Conservation (phyloP, 1,140 invertebrate genomes). For the Cyphomyrmex costatus region DNA sequence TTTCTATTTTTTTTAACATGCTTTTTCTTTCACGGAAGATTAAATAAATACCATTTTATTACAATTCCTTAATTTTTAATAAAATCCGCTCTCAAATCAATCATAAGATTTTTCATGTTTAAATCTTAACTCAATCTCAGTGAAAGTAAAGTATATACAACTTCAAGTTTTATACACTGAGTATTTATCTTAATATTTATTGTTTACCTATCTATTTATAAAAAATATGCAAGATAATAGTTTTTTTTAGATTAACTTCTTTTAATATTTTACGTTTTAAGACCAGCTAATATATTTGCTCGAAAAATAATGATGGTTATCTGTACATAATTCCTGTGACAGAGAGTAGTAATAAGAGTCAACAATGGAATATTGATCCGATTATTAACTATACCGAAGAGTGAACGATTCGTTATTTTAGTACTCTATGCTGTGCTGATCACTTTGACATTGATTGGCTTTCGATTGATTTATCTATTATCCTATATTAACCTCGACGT, state of each 20-base stretch:
- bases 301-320: neutral
- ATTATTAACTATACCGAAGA: neutral
- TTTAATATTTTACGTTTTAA: neutral
- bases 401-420: neutral
- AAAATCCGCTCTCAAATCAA: neutral
- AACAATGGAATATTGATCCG: conserved; percentile 13
- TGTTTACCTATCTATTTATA: neutral
- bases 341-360: neutral
- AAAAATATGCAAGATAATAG: neutral
- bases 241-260: neutral
- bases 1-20: neutral
- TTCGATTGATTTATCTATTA: conserved; percentile 45
- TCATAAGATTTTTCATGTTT: neutral
- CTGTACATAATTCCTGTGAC: neutral
- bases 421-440: neutral
- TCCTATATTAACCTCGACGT: conserved; percentile 16
- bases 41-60: neutral
- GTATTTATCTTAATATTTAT: neutral
- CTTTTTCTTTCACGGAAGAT: neutral
- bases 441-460: conserved; percentile 7
- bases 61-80: conserved; percentile 10
- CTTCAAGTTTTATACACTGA: neutral
- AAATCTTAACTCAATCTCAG: neutral
- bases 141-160: neutral
- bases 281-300: neutral